Percentiles rank a stretch among this genome's conserved stretches.
Evolutionary conservation across 2,113 vertebrate species (phyloP).

Genomic region (Tachuris rubrigastra): DNA sequence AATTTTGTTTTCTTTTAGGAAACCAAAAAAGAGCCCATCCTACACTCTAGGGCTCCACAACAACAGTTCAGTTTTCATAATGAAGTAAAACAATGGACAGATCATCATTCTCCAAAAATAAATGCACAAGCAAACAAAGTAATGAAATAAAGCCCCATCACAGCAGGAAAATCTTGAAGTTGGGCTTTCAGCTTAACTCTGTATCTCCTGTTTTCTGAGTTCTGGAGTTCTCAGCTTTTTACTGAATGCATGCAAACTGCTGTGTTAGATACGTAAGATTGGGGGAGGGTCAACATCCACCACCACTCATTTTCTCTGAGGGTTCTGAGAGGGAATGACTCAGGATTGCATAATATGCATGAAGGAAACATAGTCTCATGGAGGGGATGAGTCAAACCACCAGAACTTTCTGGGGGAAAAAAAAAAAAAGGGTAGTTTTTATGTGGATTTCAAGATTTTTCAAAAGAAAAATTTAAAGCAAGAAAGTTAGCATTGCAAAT

Average conservation of each 20-base stretch:
- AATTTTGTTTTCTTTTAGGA: conserved; percentile 51
- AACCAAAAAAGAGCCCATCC: conserved; percentile 5
- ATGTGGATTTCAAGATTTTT: neutral
- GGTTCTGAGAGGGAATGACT: neutral
- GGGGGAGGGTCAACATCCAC: neutral
- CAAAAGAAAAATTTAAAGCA: neutral
- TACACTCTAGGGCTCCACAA: neutral
- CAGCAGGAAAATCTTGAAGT: conserved; percentile 8
- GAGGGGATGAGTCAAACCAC: neutral
- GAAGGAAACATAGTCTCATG: neutral
- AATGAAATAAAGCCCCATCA: conserved; percentile 37
- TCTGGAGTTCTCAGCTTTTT: neutral
- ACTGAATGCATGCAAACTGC: neutral
- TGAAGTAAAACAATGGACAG: conserved; percentile 37
- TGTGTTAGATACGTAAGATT: neutral
- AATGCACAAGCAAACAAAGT: conserved; percentile 32
- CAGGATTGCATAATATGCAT: neutral
- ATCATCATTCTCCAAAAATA: conserved; percentile 58
- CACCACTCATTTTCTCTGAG: neutral
- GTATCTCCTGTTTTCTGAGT: neutral
- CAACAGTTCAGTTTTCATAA: conserved; percentile 19
- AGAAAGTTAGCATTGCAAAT: neutral
- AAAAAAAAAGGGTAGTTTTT: neutral
- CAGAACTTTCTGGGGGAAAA: neutral
- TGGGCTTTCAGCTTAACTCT: conserved; percentile 23